Evolutionary conservation across 1,140 invertebrate species (phyloP).

Genomic region (Eciton burchellii): DNA sequence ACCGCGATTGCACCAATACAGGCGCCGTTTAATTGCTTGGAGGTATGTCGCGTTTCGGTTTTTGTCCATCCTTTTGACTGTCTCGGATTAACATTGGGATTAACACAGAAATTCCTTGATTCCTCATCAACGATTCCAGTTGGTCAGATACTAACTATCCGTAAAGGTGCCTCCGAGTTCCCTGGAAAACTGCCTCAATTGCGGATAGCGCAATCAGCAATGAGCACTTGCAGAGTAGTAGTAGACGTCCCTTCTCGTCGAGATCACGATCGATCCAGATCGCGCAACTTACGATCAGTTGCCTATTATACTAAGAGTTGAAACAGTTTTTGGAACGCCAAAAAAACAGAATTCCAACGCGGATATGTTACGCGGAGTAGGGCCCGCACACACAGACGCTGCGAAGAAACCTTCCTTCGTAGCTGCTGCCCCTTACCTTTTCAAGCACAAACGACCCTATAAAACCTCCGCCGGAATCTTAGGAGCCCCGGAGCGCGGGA

Average conservation of each 20-base stretch:
- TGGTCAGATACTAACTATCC: no score
- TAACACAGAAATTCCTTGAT: no score
- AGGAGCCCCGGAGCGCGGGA: constrained; percentile 47
- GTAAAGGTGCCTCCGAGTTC: no score
- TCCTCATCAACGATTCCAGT: no score
- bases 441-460: constrained; percentile 53
- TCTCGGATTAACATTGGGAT: no score
- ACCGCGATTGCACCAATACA: no score
- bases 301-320: constrained; percentile 10
- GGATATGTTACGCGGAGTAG: background rate
- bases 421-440: constrained; percentile 50
- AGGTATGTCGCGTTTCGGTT: no score
- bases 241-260: background rate
- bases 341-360: constrained; percentile 48
- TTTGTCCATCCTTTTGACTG: no score
- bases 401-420: constrained; percentile 65
- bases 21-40: no score
- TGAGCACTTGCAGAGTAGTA: no score
- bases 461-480: constrained; percentile 58
- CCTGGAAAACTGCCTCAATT: no score
- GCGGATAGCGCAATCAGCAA: no score
- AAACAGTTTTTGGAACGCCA: background rate
- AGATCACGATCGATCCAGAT: background rate
- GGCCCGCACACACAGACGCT: background rate
- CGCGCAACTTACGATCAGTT: constrained; percentile 30